Evolutionary conservation across 2,888 invertebrate species (phyloP), one percentile per base, ranked within the genome.

Genomic region (Serripes groenlandicus): DNA sequence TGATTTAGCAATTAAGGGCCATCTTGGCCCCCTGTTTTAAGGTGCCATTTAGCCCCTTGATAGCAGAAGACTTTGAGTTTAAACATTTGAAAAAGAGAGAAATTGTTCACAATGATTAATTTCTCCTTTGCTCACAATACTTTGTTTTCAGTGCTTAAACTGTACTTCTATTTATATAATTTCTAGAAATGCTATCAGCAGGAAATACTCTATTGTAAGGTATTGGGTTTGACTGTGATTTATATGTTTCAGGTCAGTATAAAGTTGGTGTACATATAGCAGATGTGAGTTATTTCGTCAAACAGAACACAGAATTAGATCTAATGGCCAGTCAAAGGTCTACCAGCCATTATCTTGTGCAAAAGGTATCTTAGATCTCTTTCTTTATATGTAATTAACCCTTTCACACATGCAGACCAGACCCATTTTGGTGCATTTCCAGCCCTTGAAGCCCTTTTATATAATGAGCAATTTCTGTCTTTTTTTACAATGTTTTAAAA

Each of bases 251-350:
- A 94, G 94, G 92, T 54, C 75, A 75, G 3, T 94, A 90, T 81
- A 92, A 94, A 83, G 93, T 95, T 11, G 99, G 98, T 4, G 98
- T 99, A n/a, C 99, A 99, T 94, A 99, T 99, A 91, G 97, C 99
- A 4, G 99, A 99, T 95, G 99, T 99, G 0, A 96, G 97, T 0
- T 97, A 96, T 94, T 99, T 97, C 95, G 95, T 99, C 69, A 92
- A 96, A 73, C 97, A 97, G 93, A 96, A 96, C 75, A 97, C 97
- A 9, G 95, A 96, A 69, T 94, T 99, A 72, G 93, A 94, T 94
- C 95, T 95, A 78, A 96, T 96, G 91, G 98, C 99, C 0, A 95
- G 96, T 30, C 95, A 96, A 58, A 96, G 98, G 88, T 98, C 98
- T 1, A 99, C 98, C 0, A 97, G 97, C 75, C 97, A 98, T 78